Evolutionary conservation across 2,888 invertebrate genomes (phyloP).

Genomic region (Hyposoter dolosus): DNA sequence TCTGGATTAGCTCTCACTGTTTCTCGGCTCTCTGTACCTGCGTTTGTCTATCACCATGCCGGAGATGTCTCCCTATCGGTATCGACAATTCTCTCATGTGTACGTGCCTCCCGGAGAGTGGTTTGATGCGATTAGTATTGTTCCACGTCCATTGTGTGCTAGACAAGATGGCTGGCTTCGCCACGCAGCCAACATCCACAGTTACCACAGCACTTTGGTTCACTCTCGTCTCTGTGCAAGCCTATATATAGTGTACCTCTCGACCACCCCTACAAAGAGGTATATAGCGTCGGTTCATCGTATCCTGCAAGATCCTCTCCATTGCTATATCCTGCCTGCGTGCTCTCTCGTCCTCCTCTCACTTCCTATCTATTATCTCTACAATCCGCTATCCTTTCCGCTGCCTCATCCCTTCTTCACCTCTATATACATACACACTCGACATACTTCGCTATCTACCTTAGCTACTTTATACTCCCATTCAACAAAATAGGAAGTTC

Average conservation of each 20-base stretch:
- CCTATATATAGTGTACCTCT: conserved; percentile 15
- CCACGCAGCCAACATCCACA: conserved; percentile 71
- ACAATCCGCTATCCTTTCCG: conserved; percentile 32
- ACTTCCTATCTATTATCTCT: conserved; percentile 61
- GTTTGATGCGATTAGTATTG: conserved; percentile 80
- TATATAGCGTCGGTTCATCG: conserved; percentile 16
- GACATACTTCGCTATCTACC: conserved; percentile 45
- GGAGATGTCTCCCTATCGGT: conserved; percentile 59
- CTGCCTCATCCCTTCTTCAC: conserved; percentile 11
- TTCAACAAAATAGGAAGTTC: conserved; percentile 64
- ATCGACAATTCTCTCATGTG: conserved; percentile 63
- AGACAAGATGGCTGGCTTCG: conserved; percentile 76
- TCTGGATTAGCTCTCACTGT: conserved; percentile 71
- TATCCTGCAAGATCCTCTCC: conserved; percentile 8
- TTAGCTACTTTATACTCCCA: conserved; percentile 43
- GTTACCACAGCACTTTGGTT: conserved; percentile 69
- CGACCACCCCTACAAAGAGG: conserved; percentile 3
- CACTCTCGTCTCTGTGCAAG: conserved; percentile 25
- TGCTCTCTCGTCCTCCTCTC: conserved; percentile 31
- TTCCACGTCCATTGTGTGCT: conserved; percentile 76
- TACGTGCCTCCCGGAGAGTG: conserved; percentile 70
- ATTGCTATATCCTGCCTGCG: conserved; percentile 7
- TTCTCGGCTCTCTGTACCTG: conserved; percentile 51
- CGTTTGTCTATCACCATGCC: conserved; percentile 18
- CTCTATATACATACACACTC: background rate